Evolutionary conservation across 1,140 invertebrate species (phyloP).

Genomic region (Meloidogyne exigua): DNA sequence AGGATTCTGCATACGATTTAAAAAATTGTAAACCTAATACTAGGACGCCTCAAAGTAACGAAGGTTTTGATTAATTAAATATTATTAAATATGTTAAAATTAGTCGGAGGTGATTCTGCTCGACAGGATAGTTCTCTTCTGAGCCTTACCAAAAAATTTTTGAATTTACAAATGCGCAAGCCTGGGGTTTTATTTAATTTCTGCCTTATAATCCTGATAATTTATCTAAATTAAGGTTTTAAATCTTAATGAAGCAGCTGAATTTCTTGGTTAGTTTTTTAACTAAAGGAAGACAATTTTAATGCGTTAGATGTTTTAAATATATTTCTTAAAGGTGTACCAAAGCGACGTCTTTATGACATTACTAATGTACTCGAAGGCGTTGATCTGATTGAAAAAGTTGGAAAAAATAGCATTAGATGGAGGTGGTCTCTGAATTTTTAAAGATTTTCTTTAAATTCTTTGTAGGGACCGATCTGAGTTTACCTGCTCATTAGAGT

Average conservation of each 20-base stretch:
- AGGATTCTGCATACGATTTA: not conserved
- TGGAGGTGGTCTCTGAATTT: conserved; percentile 52
- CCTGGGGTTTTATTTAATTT: conserved; percentile 11
- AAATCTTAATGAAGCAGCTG: conserved; percentile 62
- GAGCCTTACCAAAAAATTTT: conserved; percentile 55
- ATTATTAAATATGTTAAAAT: not conserved
- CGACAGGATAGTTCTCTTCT: conserved; percentile 56
- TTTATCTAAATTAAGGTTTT: conserved; percentile 38
- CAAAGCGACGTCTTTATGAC: conserved; percentile 67
- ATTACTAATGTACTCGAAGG: conserved; percentile 69
- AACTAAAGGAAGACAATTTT: not conserved
- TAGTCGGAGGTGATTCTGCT: conserved; percentile 24
- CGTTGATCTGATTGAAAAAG: conserved; percentile 69
- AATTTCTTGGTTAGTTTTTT: conserved; percentile 32
- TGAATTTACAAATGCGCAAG: conserved; percentile 44
- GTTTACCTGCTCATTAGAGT: conserved; percentile 37
- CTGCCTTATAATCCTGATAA: not conserved
- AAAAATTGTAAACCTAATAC: not conserved
- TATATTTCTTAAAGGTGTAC: conserved; percentile 31
- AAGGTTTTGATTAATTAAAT: not conserved
- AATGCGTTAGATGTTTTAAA: not conserved
- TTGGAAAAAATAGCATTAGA: conserved; percentile 66
- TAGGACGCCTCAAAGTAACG: not conserved
- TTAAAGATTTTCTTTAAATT: conserved; percentile 10
- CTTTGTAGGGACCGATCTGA: conserved; percentile 38